phyloP scores from a whole-genome alignment of 2,797 vertebrate genomes.

The Discoglossus pictus region DNA sequence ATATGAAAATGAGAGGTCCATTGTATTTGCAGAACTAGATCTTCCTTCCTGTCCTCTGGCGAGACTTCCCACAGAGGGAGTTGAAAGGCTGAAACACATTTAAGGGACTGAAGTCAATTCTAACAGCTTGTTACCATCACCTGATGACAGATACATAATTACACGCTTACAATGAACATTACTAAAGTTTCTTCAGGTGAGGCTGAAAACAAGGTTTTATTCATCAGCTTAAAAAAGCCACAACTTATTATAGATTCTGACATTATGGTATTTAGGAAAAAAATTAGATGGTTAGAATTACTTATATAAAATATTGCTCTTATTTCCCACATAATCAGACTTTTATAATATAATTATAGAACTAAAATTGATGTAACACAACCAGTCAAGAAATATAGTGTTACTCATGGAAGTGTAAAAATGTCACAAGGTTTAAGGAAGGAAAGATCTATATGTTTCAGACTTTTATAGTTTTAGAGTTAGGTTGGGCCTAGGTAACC shows the following conservation, averaged over 20 bases:
- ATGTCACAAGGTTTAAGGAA: too few relatives aligned
- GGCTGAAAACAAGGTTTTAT: conserved; percentile 18
- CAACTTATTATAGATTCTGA: conserved; percentile 16
- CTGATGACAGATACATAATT: conserved; percentile 36
- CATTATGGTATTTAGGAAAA: too few relatives aligned
- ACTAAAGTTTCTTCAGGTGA: conserved; percentile 21
- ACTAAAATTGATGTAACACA: too few relatives aligned
- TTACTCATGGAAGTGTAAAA: too few relatives aligned
- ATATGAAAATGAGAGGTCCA: conserved; percentile 8
- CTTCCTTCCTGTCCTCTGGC: conserved; percentile 9
- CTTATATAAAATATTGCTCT: too few relatives aligned
- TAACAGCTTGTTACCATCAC: conserved; percentile 6
- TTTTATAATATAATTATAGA: too few relatives aligned
- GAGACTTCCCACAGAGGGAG: neutral
- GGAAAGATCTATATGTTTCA: too few relatives aligned
- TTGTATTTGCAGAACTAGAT: conserved; percentile 5
- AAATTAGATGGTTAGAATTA: too few relatives aligned
- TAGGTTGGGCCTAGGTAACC: too few relatives aligned
- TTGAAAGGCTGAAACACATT: conserved; percentile 10
- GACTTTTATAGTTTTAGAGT: too few relatives aligned
- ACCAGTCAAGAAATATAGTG: too few relatives aligned
- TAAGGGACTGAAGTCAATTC: conserved; percentile 8
- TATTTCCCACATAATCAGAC: too few relatives aligned
- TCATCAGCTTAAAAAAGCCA: conserved; percentile 18
- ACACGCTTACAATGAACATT: conserved; percentile 24